A percentile compares a stretch with the other conserved stretches of the same genome.
These are phyloP conservation scores for Cercopithecus mona DNA, from an alignment of 2,113 vertebrate genomes.

Conservation along the genomic window DNA sequence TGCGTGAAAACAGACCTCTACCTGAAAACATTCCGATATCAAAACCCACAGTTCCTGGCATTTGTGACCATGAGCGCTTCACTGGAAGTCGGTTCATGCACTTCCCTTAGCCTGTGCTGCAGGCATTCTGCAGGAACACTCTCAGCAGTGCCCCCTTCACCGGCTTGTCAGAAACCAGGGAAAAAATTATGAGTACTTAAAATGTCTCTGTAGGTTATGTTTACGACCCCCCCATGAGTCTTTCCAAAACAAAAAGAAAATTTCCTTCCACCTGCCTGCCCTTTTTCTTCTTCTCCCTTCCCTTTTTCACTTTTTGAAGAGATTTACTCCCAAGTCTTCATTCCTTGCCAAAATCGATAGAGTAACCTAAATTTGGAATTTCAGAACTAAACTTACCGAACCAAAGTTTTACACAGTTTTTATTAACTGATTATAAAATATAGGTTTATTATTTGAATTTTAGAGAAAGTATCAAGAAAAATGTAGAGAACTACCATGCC, in stretches of 20 bases:
- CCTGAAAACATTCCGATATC: background rate
- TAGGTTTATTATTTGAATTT: background rate
- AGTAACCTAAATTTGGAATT: background rate
- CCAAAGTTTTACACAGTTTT: background rate
- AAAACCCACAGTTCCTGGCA: background rate
- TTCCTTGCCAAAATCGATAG: background rate
- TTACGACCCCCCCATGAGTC: background rate
- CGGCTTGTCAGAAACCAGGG: background rate
- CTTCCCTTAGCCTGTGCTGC: background rate
- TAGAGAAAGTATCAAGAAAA: background rate
- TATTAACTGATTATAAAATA: background rate
- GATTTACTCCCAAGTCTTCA: background rate
- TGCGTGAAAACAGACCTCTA: background rate
- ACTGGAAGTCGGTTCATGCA: background rate
- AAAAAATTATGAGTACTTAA: background rate
- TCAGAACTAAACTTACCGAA: background rate
- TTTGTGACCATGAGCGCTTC: background rate
- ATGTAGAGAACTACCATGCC: background rate
- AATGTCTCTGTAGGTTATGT: background rate
- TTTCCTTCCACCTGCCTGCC: background rate
- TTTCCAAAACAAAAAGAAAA: background rate
- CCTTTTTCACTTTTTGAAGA: background rate
- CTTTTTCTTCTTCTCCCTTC: background rate
- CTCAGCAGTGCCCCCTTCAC: background rate
- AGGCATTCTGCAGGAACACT: background rate